These are phyloP conservation scores for Nettapus auritus DNA, from an alignment of 2,113 vertebrate genomes.

Conservation along the genomic window DNA sequence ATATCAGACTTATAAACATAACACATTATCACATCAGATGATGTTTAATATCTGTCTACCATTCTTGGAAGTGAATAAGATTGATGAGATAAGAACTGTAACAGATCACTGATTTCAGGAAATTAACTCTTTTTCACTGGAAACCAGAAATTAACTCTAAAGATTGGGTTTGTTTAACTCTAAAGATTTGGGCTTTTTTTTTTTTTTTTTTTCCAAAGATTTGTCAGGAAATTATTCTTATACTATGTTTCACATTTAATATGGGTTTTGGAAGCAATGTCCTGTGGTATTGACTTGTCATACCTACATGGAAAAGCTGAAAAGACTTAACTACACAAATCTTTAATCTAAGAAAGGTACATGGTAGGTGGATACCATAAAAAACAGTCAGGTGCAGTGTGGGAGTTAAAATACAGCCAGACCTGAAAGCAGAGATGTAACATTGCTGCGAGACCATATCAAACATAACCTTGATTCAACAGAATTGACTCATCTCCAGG, in stretches of 20 bases:
- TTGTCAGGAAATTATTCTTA: background rate
- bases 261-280: background rate
- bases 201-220: background rate
- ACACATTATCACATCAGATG: conserved; percentile 41
- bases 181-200: background rate
- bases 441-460: background rate
- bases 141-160: background rate
- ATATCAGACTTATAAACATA: conserved; percentile 36
- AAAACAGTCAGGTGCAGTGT: background rate
- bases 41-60: background rate
- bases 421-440: background rate
- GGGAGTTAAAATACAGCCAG: conserved; percentile 36
- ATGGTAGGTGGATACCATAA: background rate
- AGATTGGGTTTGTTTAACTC: background rate
- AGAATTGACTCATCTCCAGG: background rate
- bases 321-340: background rate
- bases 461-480: background rate
- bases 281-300: background rate
- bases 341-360: background rate
- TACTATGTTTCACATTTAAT: background rate
- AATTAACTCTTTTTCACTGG: conserved; percentile 21
- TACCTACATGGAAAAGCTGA: conserved; percentile 30
- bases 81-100: conserved; percentile 38
- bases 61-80: conserved; percentile 55
- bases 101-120: conserved; percentile 34